Conservation (phyloP, 2,113 vertebrate species). For the Equus przewalskii region DNA sequence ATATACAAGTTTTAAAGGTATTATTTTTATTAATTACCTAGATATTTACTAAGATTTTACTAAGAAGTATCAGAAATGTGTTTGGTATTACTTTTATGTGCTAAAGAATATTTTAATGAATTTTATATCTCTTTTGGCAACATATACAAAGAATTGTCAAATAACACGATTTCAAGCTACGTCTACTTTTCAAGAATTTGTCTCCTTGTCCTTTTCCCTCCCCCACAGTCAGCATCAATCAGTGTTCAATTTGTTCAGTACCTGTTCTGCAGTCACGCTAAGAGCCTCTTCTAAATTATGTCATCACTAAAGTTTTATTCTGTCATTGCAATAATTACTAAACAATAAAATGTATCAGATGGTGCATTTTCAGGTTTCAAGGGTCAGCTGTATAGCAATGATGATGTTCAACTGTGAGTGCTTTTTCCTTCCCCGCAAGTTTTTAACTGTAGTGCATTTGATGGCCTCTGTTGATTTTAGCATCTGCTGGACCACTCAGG, state of each 20-base stretch:
- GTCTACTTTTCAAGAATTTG: not conserved
- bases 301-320: not conserved
- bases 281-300: not conserved
- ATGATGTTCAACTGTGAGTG: conserved; percentile 26
- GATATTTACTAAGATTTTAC: not conserved
- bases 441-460: not conserved
- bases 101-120: not conserved
- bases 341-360: conserved; percentile 27
- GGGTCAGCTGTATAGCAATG: conserved; percentile 60
- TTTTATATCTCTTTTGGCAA: not conserved
- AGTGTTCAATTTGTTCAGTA: not conserved
- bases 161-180: not conserved
- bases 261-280: not conserved
- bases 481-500: not conserved
- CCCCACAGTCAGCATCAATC: rapidly evolving
- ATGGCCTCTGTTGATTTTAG: not conserved
- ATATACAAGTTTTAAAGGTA: not conserved
- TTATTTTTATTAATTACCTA: not conserved
- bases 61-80: not conserved
- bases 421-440: not conserved
- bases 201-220: too few species aligned
- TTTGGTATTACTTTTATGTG: not conserved
- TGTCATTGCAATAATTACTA: not conserved
- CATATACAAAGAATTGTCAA: not conserved
- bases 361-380: conserved; percentile 62